Conservation (phyloP, 2,888 invertebrate genomes). For the Sarcophaga variegata region DNA sequence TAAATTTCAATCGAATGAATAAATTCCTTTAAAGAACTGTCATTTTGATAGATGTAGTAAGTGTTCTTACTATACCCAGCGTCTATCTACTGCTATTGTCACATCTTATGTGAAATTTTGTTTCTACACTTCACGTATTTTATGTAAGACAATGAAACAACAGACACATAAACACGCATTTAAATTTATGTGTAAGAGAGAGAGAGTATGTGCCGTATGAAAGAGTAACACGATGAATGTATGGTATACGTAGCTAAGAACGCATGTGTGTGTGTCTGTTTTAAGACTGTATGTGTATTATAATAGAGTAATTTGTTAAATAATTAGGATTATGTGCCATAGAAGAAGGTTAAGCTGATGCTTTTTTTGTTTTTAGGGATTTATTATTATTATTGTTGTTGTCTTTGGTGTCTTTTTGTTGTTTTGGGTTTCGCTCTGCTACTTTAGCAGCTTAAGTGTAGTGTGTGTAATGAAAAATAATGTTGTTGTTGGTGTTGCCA, state of each 20-base stretch:
- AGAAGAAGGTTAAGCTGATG: constrained; percentile 66
- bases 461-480: constrained; percentile 39
- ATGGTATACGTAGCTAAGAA: constrained; percentile 14
- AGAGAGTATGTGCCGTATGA: not conserved
- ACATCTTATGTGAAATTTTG: not conserved
- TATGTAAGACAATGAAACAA: not conserved
- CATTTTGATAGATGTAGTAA: not conserved
- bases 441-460: not conserved
- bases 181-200: not conserved
- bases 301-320: constrained; percentile 67
- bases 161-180: not conserved
- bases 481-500: constrained; percentile 26
- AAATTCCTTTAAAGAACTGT: no score
- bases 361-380: not conserved
- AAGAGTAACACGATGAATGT: not conserved
- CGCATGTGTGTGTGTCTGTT: constrained; percentile 31
- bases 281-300: constrained; percentile 43
- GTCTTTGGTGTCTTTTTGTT: not conserved
- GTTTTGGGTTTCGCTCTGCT: not conserved
- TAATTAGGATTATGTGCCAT: constrained; percentile 68
- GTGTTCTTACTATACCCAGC: not conserved
- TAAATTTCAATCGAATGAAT: no score
- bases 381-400: not conserved
- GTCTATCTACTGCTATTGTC: constrained; percentile 1
- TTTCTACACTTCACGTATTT: not conserved